phyloP scores from a whole-genome alignment of 35 echinoderm and acorn worm genomes.

The Acanthaster planci region DNA sequence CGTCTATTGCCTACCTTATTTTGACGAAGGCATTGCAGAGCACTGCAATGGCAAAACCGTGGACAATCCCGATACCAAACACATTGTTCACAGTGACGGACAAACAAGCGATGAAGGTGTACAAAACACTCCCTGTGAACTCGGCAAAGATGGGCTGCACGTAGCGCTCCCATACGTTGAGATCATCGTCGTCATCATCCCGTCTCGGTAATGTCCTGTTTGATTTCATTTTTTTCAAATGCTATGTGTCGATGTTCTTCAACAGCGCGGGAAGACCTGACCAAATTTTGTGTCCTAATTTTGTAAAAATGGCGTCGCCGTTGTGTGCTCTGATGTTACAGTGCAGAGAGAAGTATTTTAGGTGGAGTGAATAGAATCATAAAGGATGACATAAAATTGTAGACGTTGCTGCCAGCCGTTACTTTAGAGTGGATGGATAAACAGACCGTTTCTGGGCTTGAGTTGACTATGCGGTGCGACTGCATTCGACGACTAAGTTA shows the following conservation, averaged over 20 bases:
- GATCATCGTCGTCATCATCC: slow-evolving; percentile 56
- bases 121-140: slow-evolving; percentile 65
- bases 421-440: too few relatives aligned
- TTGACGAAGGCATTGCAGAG: slow-evolving; percentile 78
- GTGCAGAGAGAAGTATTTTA: too few relatives aligned
- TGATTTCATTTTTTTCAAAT: not conserved
- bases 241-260: not conserved
- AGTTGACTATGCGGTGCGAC: too few relatives aligned
- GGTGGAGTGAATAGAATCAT: too few relatives aligned
- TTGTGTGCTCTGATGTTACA: not conserved
- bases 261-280: not conserved
- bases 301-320: slow-evolving; percentile 11
- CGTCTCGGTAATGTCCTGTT: not conserved
- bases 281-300: not conserved
- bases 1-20: slow-evolving; percentile 54
- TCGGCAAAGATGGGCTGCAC: slow-evolving; percentile 84
- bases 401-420: too few relatives aligned
- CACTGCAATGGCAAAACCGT: slow-evolving; percentile 68
- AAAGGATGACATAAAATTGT: too few relatives aligned
- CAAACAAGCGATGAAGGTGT: slow-evolving; percentile 74
- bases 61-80: slow-evolving; percentile 60
- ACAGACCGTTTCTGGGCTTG: too few relatives aligned
- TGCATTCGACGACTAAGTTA: not conserved
- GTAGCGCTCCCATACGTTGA: slow-evolving; percentile 67
- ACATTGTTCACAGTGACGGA: slow-evolving; percentile 47